A percentile compares a stretch with the other conserved stretches of the same genome.
phyloP scores from a whole-genome alignment of 2,113 vertebrate species.

The Amblyornis subalaris region DNA sequence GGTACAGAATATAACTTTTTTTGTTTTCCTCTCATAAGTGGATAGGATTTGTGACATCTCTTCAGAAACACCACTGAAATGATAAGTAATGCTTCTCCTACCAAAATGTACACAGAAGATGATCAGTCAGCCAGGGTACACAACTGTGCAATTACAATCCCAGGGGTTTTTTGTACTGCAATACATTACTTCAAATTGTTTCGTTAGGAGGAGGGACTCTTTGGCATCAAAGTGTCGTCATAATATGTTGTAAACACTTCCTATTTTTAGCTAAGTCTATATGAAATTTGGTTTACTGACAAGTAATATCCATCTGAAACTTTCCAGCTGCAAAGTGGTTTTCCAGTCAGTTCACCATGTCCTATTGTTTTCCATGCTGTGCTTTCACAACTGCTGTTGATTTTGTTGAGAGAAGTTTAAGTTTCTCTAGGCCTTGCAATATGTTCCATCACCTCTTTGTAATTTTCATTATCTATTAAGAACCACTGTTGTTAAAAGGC shows the following conservation, averaged over 20 bases:
- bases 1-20: not conserved
- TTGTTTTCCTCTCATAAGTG: not conserved
- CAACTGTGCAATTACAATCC: not conserved
- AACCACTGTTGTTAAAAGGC: not conserved
- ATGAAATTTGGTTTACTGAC: not conserved
- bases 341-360: not conserved
- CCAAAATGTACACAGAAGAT: not conserved
- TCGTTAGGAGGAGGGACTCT: not conserved
- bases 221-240: not conserved
- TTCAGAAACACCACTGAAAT: not conserved
- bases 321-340: not conserved
- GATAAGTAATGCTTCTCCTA: not conserved
- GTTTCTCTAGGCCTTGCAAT: not conserved
- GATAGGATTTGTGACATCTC: not conserved
- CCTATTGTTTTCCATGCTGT: not conserved
- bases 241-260: not conserved
- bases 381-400: not conserved
- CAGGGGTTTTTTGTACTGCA: fast-evolving
- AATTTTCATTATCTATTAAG: not conserved
- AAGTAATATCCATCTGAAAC: not conserved
- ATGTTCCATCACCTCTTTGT: not conserved
- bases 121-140: not conserved
- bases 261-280: not conserved
- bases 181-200: not conserved
- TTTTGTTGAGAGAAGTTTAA: not conserved